phyloP scores from a whole-genome alignment of 35 echinoderm and acorn worm species.

The Patiria miniata region DNA sequence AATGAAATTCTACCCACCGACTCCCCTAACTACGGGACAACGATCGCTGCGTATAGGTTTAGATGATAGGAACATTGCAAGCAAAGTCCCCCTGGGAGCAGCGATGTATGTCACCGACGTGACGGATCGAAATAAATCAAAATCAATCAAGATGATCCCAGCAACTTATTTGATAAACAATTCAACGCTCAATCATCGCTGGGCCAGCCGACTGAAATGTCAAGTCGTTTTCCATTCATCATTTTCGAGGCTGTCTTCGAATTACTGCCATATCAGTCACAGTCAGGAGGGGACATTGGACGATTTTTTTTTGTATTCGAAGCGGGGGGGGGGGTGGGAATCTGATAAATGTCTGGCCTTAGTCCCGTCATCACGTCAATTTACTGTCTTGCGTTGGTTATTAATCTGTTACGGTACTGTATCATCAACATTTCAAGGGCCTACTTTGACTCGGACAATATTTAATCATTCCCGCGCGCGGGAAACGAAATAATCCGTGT shows the following conservation, averaged over 20 bases:
- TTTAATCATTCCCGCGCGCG: conserved; percentile 21
- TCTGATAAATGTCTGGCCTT: neutral
- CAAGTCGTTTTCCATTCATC: neutral
- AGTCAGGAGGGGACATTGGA: neutral
- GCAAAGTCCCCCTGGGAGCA: too few species aligned
- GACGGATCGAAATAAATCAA: too few species aligned
- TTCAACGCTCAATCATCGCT: too few species aligned
- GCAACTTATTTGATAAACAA: too few species aligned
- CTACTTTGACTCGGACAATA: conserved; percentile 18
- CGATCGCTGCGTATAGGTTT: too few species aligned
- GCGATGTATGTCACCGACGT: too few species aligned
- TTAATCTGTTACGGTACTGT: conserved; percentile 3
- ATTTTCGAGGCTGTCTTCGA: neutral
- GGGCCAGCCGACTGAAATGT: neutral
- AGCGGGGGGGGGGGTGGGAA: too few species aligned
- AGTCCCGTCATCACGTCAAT: neutral
- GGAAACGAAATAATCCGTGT: neutral
- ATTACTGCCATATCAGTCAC: neutral
- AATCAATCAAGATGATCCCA: too few species aligned
- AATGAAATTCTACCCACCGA: too few species aligned
- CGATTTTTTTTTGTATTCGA: too few species aligned
- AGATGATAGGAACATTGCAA: too few species aligned
- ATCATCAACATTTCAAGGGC: conserved; percentile 6
- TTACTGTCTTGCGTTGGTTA: neutral
- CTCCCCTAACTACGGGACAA: too few species aligned